These are phyloP conservation scores for Schizotus pectinicornis DNA, from an alignment of 2,888 invertebrate species.

Conservation along the genomic window DNA sequence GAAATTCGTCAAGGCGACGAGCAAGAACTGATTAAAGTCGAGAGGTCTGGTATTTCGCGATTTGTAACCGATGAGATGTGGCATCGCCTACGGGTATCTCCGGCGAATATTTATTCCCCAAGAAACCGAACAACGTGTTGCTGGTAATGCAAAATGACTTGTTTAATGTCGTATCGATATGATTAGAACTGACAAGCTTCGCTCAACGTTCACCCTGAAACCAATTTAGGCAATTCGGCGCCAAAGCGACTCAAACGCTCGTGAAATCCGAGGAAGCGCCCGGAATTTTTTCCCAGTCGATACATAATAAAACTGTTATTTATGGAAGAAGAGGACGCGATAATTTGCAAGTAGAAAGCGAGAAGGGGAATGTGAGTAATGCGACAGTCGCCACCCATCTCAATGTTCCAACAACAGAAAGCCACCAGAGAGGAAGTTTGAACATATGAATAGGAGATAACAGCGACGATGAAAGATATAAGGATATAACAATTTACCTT, in stretches of 20 bases:
- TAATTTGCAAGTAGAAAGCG: not conserved
- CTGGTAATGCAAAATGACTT: constrained; percentile 1
- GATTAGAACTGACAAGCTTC: constrained; percentile 15
- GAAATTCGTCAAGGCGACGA: not conserved
- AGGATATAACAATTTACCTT: constrained; percentile 23
- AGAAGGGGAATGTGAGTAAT: constrained; percentile 5
- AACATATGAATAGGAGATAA: constrained; percentile 23
- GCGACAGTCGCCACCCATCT: constrained; percentile 5
- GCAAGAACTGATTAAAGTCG: constrained; percentile 18
- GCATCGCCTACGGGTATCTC: no score
- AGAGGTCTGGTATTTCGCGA: constrained; percentile 13
- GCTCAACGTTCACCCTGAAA: constrained; percentile 13
- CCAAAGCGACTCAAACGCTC: not conserved
- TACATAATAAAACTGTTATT: no score
- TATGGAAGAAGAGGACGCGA: no score
- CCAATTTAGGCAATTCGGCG: constrained; percentile 12
- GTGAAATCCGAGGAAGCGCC: no score
- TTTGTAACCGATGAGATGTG: constrained; percentile 3
- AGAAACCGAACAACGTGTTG: constrained; percentile 8
- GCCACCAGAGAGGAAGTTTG: constrained; percentile 13
- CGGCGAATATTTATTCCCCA: no score
- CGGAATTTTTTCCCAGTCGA: no score
- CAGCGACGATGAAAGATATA: constrained; percentile 16
- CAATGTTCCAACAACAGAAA: constrained; percentile 8
- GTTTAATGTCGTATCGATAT: constrained; percentile 13